Base-by-base conservation (phyloP, 2,888 invertebrate genomes). In the Lithodes maja region DNA sequence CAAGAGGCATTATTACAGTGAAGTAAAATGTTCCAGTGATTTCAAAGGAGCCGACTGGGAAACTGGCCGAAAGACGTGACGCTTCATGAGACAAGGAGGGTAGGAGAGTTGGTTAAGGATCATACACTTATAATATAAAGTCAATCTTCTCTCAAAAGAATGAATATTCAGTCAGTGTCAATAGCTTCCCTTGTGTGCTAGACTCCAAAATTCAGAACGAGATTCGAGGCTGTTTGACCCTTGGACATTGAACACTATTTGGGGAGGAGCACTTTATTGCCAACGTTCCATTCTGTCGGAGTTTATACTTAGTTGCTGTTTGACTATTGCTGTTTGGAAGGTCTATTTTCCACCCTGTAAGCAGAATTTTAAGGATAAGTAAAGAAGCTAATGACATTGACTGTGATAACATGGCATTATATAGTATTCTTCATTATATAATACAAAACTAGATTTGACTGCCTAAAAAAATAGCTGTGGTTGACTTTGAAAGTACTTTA, bases 61-160 rank as follows among this genome's bases (percentile, higher is more conserved):
- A 49, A 75, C 68, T 61, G n/a, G 33, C 33, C 33, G 33, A 33
- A 71, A 74, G 69, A 55, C 69, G 33, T 74, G 61, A 81, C 81
- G 80, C 86, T 75, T 81, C 75, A 81, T 86, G 86, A 80, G 86
- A 81, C 54, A 86, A 86, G 86, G 81, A 86, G 81, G 61, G 50
- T 17, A 7, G 53, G 55, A 69, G 17, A 52, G 17, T 69, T 71
- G 53, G 69, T 53, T 69, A 5, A 17, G 15, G n/a, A 17, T 17
- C 71, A 77, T 82, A 77, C 53, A 50, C 53, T 52, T 50, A 75
- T 75, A 75, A 49, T 49, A 49, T 49, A 49, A 75, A 49, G 50
- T 75, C 33, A 49, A 75, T 75, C 33, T 75, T 49, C 53, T 75
- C 5, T 54, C n/a, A 55, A 54, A 84, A 49, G 68, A 49, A 74